Percentiles rank a stretch among this genome's conserved stretches.
These are phyloP conservation scores for Lasioglossum zephyrum DNA, from an alignment of 2,888 invertebrate genomes.

Conservation along the genomic window DNA sequence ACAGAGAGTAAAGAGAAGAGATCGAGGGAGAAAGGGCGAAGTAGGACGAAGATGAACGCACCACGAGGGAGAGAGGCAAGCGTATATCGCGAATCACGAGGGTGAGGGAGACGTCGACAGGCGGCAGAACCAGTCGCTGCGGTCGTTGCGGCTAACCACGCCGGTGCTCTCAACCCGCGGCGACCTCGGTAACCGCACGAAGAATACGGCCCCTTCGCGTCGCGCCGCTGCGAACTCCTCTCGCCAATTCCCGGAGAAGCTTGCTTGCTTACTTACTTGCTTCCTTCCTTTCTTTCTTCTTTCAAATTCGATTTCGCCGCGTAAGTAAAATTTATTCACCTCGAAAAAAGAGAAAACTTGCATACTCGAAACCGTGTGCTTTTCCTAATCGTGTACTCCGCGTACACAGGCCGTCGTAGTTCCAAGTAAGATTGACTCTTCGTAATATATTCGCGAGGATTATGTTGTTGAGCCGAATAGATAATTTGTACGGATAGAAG, in stretches of 20 bases:
- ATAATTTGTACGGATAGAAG: conserved; percentile 30
- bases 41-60: conserved; percentile 48
- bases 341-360: too few relatives aligned
- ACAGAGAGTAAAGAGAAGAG: conserved; percentile 57
- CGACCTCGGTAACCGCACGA: conserved; percentile 65
- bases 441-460: background rate
- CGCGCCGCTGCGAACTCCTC: conserved; percentile 21
- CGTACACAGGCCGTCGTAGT: background rate
- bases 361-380: background rate
- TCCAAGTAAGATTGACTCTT: background rate
- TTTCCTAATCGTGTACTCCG: background rate
- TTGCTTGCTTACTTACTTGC: background rate
- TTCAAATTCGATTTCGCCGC: background rate
- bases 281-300: conserved; percentile 8
- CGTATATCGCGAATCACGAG: conserved; percentile 53
- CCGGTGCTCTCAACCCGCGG: conserved; percentile 83
- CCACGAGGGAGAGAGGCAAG: conserved; percentile 42
- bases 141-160: conserved; percentile 83
- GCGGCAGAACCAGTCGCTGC: conserved; percentile 79
- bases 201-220: conserved; percentile 47
- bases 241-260: conserved; percentile 11
- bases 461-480: conserved; percentile 5
- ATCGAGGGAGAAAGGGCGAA: conserved; percentile 59
- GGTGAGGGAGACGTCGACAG: conserved; percentile 69
- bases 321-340: background rate